A percentile compares a stretch with the other conserved stretches of the same genome.
phyloP scores from a whole-genome alignment of 2,888 invertebrate genomes.

The Barypeithes pellucidus region DNA sequence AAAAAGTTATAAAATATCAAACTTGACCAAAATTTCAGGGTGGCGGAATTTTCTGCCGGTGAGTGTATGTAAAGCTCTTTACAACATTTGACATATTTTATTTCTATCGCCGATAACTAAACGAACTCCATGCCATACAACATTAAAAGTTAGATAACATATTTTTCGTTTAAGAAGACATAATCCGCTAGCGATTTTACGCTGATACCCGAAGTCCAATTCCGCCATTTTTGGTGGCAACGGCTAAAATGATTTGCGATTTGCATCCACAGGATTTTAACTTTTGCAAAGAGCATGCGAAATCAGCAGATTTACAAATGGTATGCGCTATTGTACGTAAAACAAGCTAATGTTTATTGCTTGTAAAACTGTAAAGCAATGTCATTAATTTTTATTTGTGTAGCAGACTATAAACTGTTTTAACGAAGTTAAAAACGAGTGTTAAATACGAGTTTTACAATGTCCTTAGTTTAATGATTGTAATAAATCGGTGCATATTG shows the following conservation, averaged over 20 bases:
- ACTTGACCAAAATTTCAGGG: no score
- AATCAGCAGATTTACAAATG: background rate
- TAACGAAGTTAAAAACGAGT: slow-evolving; percentile 7
- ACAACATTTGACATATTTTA: no score
- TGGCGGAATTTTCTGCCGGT: no score
- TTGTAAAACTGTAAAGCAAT: background rate
- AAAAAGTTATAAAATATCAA: no score
- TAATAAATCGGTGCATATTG: no score
- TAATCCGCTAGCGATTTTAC: background rate
- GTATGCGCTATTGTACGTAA: background rate
- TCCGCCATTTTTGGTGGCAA: slow-evolving; percentile 1
- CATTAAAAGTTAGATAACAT: background rate
- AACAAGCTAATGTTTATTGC: slow-evolving; percentile 8
- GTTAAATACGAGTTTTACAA: slow-evolving; percentile 3
- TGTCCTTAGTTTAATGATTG: background rate
- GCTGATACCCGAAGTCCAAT: background rate
- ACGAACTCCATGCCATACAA: no score
- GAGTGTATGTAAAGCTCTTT: no score
- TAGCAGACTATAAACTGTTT: background rate
- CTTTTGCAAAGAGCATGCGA: slow-evolving; percentile 8
- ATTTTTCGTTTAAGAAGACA: background rate
- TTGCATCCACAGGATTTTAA: slow-evolving; percentile 18
- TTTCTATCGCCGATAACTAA: no score
- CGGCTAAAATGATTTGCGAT: slow-evolving; percentile 30
- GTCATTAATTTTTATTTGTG: slow-evolving; percentile 1